Evolutionary conservation across 2,113 vertebrate genomes (phyloP).

Genomic region (Etheostoma spectabile): DNA sequence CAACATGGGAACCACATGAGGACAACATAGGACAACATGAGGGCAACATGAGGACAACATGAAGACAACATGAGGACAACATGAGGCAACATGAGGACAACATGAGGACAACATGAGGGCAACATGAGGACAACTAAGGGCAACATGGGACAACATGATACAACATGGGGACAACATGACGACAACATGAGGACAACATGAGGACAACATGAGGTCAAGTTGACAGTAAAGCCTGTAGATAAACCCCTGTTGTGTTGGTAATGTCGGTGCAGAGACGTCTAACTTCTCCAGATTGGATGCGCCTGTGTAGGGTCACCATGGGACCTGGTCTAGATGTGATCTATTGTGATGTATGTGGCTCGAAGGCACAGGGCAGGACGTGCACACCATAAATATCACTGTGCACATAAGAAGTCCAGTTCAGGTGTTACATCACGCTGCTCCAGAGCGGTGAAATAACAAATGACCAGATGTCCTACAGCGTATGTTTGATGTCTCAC

Average conservation of each 20-base stretch:
- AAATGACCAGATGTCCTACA: neutral
- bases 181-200: too few relatives aligned
- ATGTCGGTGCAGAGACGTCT: neutral
- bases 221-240: too few relatives aligned
- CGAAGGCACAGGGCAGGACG: neutral
- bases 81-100: too few relatives aligned
- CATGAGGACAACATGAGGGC: too few relatives aligned
- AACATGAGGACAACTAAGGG: too few relatives aligned
- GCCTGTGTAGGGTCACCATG: neutral
- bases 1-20: too few relatives aligned
- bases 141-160: too few relatives aligned
- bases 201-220: too few relatives aligned
- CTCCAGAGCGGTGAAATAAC: neutral
- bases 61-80: too few relatives aligned
- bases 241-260: neutral
- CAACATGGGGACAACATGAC: too few relatives aligned
- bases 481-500: neutral
- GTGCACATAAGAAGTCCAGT: neutral
- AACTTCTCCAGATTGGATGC: neutral
- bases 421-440: neutral
- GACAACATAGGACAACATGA: too few relatives aligned
- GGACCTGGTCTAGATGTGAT: neutral
- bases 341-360: neutral
- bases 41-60: too few relatives aligned
- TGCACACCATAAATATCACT: slow-evolving; percentile 11